These are phyloP conservation scores for Galerucella calmariensis DNA, from an alignment of 2,888 invertebrate genomes.

Conservation along the genomic window DNA sequence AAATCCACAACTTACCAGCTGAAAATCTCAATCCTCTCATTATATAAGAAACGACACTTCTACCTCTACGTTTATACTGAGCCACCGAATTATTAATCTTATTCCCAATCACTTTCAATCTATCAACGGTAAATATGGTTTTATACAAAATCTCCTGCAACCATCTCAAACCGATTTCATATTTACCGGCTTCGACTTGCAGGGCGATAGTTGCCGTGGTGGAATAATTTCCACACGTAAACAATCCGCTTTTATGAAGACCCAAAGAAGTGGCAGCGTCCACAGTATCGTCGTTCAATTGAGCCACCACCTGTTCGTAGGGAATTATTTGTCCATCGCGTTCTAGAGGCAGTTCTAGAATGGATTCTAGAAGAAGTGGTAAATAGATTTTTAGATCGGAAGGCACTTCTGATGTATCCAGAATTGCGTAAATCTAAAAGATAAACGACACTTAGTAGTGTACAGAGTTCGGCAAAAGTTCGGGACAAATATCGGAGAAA, in stretches of 20 bases:
- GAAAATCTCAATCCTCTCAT: conserved; percentile 71
- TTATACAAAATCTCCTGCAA: conserved; percentile 79
- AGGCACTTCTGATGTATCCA: conserved; percentile 76
- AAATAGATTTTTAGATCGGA: conserved; percentile 75
- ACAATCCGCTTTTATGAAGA: conserved; percentile 69
- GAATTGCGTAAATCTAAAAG: conserved; percentile 76
- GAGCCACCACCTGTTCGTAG: conserved; percentile 80
- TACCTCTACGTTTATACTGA: conserved; percentile 78
- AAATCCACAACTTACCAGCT: conserved; percentile 47
- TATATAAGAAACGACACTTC: conserved; percentile 73
- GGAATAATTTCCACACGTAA: conserved; percentile 79
- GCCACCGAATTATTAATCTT: conserved; percentile 86
- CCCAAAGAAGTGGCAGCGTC: conserved; percentile 73
- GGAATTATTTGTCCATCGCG: conserved; percentile 69
- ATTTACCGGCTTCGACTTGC: conserved; percentile 83
- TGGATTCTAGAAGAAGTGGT: conserved; percentile 77
- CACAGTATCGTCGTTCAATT: conserved; percentile 81
- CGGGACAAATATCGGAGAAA: too few species aligned
- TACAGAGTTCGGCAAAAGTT: too few species aligned
- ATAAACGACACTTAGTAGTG: conserved; percentile 11
- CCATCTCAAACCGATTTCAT: conserved; percentile 78
- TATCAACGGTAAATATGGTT: conserved; percentile 77
- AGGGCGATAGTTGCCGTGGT: conserved; percentile 74
- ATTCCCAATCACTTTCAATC: conserved; percentile 81
- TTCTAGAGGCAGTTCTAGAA: conserved; percentile 80